Percentiles rank a stretch among this genome's conserved stretches.
phyloP scores from a whole-genome alignment of 2,113 vertebrate genomes.

The Labeo catla region DNA sequence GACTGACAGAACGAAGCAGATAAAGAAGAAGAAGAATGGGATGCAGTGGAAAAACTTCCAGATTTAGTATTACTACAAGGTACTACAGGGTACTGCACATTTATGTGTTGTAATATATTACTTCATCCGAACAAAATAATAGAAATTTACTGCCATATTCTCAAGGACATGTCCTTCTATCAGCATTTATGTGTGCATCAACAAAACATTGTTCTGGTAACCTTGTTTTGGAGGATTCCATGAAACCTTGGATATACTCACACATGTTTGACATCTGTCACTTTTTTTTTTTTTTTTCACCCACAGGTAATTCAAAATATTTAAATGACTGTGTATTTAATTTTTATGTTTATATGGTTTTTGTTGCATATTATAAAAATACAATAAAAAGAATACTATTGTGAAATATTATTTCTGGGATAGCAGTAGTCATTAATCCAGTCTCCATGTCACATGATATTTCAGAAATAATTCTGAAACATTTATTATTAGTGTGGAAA shows the following conservation, averaged over 20 bases:
- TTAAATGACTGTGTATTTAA: background rate
- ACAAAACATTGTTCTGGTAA: constrained; percentile 13
- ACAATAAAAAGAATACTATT: too few relatives aligned
- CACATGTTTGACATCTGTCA: background rate
- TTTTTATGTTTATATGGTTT: background rate
- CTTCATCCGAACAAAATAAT: background rate
- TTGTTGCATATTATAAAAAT: too few relatives aligned
- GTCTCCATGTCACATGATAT: too few relatives aligned
- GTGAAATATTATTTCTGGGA: too few relatives aligned
- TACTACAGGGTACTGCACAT: background rate
- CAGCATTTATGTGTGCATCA: background rate
- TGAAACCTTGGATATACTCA: background rate
- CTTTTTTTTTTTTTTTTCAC: background rate
- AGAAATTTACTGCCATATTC: background rate
- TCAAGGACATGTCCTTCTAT: background rate
- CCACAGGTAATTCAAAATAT: background rate
- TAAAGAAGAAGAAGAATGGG: background rate
- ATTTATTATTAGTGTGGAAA: too few relatives aligned
- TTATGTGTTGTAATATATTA: background rate
- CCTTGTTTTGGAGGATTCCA: background rate
- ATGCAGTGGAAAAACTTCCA: background rate
- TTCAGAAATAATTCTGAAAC: too few relatives aligned
- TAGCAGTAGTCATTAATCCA: too few relatives aligned
- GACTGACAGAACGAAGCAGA: background rate
- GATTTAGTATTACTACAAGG: background rate